phyloP scores from a whole-genome alignment of 2,797 vertebrate species.

The Ataeniobius toweri region DNA sequence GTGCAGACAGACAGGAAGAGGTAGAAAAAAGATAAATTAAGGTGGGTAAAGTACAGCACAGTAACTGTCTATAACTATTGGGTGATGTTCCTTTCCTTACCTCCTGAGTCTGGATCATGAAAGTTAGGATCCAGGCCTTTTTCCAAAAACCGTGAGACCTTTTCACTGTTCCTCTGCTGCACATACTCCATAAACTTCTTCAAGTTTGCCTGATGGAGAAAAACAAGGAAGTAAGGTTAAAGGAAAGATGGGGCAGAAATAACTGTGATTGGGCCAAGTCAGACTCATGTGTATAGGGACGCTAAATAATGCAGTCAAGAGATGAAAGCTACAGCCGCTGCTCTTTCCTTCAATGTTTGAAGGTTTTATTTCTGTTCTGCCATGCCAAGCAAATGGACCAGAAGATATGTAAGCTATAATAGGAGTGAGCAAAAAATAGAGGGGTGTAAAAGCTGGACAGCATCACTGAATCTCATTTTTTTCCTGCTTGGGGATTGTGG shows the following conservation, averaged over 20 bases:
- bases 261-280: conserved; percentile 70
- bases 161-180: conserved; percentile 89
- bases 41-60: conserved; percentile 12
- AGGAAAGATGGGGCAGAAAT: conserved; percentile 45
- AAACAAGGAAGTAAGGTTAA: conserved; percentile 46
- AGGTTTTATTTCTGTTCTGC: conserved; percentile 66
- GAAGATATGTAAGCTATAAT: conserved; percentile 46
- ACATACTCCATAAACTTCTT: conserved; percentile 98
- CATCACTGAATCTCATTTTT: conserved; percentile 12
- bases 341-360: conserved; percentile 53
- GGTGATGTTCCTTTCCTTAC: conserved; percentile 64
- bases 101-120: conserved; percentile 96
- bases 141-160: conserved; percentile 92
- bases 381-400: conserved; percentile 63
- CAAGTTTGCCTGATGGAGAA: conserved; percentile 87
- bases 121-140: conserved; percentile 98
- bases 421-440: conserved; percentile 39
- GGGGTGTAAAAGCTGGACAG: conserved; percentile 14
- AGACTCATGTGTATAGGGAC: conserved; percentile 64
- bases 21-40: conserved; percentile 24
- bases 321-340: conserved; percentile 74
- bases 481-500: conserved; percentile 10
- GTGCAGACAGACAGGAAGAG: conserved; percentile 7
- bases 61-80: not conserved
- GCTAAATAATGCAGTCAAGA: conserved; percentile 80